phyloP scores from a whole-genome alignment of 2,797 vertebrate species.

The Potorous gilbertii region DNA sequence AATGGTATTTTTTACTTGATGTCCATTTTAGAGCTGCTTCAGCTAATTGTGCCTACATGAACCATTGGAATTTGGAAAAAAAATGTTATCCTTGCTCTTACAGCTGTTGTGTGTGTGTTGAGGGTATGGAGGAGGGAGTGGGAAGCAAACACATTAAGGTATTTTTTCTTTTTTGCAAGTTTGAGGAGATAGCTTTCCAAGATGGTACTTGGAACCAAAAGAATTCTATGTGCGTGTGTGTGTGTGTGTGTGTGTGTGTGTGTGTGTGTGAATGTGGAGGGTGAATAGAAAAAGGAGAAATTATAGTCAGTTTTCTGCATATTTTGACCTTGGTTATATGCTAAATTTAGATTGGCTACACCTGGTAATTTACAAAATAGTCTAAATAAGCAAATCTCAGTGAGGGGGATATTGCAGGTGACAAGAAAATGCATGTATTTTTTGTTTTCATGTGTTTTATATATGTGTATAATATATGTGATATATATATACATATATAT shows the following conservation, averaged over 20 bases:
- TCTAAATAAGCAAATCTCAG: neutral
- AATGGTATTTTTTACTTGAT: slow-evolving; percentile 83
- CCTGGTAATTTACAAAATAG: slow-evolving; percentile 32
- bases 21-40: slow-evolving; percentile 77
- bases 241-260: neutral
- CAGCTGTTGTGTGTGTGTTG: slow-evolving; percentile 58
- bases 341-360: slow-evolving; percentile 49
- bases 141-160: neutral
- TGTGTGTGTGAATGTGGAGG: neutral
- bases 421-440: neutral
- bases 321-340: slow-evolving; percentile 62
- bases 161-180: slow-evolving; percentile 30
- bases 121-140: neutral
- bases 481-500: neutral
- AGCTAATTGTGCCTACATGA: slow-evolving; percentile 54
- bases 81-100: slow-evolving; percentile 53
- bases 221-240: neutral
- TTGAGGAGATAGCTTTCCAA: slow-evolving; percentile 7
- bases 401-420: neutral
- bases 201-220: neutral
- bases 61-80: slow-evolving; percentile 61
- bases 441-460: neutral
- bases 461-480: neutral
- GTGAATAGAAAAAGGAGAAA: slow-evolving; percentile 42
- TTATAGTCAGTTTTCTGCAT: slow-evolving; percentile 62